Evolutionary conservation across 2,113 vertebrate genomes (phyloP).

Genomic region (Antidorcas marsupialis): DNA sequence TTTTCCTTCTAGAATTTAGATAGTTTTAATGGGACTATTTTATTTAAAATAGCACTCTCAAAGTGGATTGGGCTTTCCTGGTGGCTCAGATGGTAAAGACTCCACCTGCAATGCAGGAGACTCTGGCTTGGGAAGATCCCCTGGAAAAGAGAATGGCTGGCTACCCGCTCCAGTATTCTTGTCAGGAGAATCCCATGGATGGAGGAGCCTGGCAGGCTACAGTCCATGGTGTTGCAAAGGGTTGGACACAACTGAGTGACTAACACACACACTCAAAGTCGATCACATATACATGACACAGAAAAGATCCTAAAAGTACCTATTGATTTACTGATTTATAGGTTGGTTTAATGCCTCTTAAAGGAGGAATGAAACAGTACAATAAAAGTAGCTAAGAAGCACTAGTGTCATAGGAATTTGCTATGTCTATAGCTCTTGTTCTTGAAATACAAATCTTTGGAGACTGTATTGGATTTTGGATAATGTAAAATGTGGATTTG

Average conservation of each 20-base stretch:
- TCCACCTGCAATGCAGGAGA: background rate
- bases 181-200: background rate
- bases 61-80: background rate
- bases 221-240: background rate
- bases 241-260: background rate
- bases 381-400: background rate
- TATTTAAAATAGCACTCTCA: background rate
- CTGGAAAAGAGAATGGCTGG: background rate
- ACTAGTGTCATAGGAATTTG: slow-evolving; percentile 1
- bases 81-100: background rate
- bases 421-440: slow-evolving; percentile 20
- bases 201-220: background rate
- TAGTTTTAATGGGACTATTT: background rate
- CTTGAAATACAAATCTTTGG: slow-evolving; percentile 28
- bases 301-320: background rate
- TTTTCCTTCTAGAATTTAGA: slow-evolving; percentile 26
- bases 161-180: background rate
- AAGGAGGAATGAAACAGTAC: background rate
- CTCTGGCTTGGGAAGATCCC: background rate
- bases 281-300: background rate
- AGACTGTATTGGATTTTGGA: background rate
- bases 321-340: slow-evolving; percentile 35
- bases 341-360: slow-evolving; percentile 22
- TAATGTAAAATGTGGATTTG: slow-evolving; percentile 45
- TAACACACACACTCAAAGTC: background rate